Evolutionary conservation across 2,797 vertebrate genomes (phyloP), one percentile per base, ranked within the genome.

Genomic region (Notolabrus celidotus): DNA sequence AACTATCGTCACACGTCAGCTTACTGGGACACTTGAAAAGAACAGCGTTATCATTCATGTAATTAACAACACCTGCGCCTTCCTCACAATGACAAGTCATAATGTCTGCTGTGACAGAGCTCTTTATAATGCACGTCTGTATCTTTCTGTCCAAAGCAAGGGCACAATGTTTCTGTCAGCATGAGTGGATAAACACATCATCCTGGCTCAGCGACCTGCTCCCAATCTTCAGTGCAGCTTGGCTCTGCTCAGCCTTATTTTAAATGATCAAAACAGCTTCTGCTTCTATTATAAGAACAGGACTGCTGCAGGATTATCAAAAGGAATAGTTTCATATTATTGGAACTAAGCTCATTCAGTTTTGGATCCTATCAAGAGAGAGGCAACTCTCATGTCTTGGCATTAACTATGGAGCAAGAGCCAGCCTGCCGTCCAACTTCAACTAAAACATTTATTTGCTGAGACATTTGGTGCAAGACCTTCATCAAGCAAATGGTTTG

Each of bases 121-220:
- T 25, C 14, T 10, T 27, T 43, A 45, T 25, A 41, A 53, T 11
- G 58, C 5, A 22, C 10, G 0, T 27, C 14, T 31, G 10, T 4
- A 16, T 36, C 22, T 58, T 25, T 33, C 31, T 45, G 25, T 23
- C 34, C 29, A 39, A 41, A 33, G 6, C 43, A 41, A 52, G 4
- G 20, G 34, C 22, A 19, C 31, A 39, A 46, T 9, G 38, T 51
- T 55, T n/a, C 55, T 14, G n/a, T 61, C 3, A n/a, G 17, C 50
- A 42, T 29, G 23, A 57, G 61, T 43, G 43, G 50, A 47, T 68
- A 20, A 67, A 55, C 27, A 41, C 4, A 7, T 53, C 29, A 55
- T 33, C 22, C 29, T 47, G 27, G 20, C 14, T 56, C 43, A 19
- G 38, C 22, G 36, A 56, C 22, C 43, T 50, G 36, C 19, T 58